Percentiles rank a stretch among this genome's conserved stretches.
These are phyloP conservation scores for Hylaeus anthracinus DNA, from an alignment of 1,140 invertebrate genomes.

Conservation along the genomic window DNA sequence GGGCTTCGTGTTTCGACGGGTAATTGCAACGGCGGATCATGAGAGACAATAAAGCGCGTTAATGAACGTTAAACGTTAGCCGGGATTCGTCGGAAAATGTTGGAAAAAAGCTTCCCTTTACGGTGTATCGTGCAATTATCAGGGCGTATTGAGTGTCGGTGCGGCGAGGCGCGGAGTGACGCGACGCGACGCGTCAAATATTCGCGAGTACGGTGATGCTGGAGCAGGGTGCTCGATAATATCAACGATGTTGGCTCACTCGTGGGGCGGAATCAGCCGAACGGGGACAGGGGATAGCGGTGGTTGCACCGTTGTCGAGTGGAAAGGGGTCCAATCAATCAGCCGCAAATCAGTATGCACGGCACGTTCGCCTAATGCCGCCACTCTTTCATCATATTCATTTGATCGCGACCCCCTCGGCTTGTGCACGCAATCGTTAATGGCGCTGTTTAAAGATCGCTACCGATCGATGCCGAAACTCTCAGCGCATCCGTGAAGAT, in stretches of 20 bases:
- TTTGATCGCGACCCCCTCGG: constrained; percentile 75
- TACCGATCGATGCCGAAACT: constrained; percentile 56
- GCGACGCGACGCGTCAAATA: constrained; percentile 47
- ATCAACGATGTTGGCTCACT: constrained; percentile 72
- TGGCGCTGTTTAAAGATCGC: constrained; percentile 75
- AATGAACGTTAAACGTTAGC: constrained; percentile 21
- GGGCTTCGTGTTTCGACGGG: neutral
- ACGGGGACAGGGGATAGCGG: constrained; percentile 52
- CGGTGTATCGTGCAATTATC: constrained; percentile 55
- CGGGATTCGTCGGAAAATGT: constrained; percentile 14
- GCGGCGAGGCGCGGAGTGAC: neutral
- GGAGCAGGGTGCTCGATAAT: constrained; percentile 67
- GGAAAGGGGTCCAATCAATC: constrained; percentile 81
- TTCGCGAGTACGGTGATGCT: constrained; percentile 47
- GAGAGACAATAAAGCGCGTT: constrained; percentile 15
- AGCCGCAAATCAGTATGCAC: constrained; percentile 81
- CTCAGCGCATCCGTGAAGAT: constrained; percentile 18
- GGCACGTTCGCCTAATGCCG: constrained; percentile 80
- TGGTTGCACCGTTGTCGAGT: constrained; percentile 65
- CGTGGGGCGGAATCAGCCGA: constrained; percentile 59
- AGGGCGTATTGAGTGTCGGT: constrained; percentile 47
- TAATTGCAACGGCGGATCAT: constrained; percentile 33
- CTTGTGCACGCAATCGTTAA: constrained; percentile 75
- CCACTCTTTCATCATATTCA: constrained; percentile 82
- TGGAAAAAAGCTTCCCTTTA: constrained; percentile 28